These are phyloP conservation scores for Druceiella hillmani DNA, from an alignment of 2,888 invertebrate genomes.

Conservation along the genomic window DNA sequence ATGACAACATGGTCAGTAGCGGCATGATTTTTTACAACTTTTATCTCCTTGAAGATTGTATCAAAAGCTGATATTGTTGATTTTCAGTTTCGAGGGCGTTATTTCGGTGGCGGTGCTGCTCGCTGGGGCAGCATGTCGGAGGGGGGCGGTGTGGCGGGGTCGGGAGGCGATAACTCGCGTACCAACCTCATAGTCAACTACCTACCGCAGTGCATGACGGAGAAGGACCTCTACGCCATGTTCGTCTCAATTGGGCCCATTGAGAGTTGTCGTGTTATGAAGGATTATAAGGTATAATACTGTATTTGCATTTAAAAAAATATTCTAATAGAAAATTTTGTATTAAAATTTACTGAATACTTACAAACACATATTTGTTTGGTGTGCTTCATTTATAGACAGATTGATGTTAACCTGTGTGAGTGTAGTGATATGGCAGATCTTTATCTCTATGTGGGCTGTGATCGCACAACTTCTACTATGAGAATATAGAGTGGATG, in stretches of 20 bases:
- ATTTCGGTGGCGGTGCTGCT: slow-evolving; percentile 28
- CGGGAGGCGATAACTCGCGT: slow-evolving; percentile 43
- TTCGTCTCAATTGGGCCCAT: slow-evolving; percentile 86
- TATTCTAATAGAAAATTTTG: slow-evolving; percentile 10
- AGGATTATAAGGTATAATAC: slow-evolving; percentile 69
- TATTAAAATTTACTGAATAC: too few species aligned
- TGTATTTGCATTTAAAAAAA: slow-evolving; percentile 1
- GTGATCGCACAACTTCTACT: too few species aligned
- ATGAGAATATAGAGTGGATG: too few species aligned
- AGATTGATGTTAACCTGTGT: not conserved
- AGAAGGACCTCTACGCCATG: slow-evolving; percentile 83
- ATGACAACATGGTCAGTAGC: too few species aligned
- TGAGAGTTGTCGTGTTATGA: slow-evolving; percentile 88
- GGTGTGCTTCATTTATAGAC: not conserved
- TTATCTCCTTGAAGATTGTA: too few species aligned
- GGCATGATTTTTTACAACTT: too few species aligned
- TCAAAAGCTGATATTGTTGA: too few species aligned
- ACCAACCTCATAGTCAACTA: slow-evolving; percentile 95
- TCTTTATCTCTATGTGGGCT: not conserved
- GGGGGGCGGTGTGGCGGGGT: slow-evolving; percentile 41
- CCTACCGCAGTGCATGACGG: slow-evolving; percentile 89
- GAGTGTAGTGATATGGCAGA: not conserved
- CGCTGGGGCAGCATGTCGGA: slow-evolving; percentile 50
- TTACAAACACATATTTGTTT: too few species aligned
- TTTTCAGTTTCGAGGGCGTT: not conserved